Evolutionary conservation across 2,797 vertebrate species (phyloP), one percentile per base, ranked within the genome.

Genomic region (Linurgus olivaceus): DNA sequence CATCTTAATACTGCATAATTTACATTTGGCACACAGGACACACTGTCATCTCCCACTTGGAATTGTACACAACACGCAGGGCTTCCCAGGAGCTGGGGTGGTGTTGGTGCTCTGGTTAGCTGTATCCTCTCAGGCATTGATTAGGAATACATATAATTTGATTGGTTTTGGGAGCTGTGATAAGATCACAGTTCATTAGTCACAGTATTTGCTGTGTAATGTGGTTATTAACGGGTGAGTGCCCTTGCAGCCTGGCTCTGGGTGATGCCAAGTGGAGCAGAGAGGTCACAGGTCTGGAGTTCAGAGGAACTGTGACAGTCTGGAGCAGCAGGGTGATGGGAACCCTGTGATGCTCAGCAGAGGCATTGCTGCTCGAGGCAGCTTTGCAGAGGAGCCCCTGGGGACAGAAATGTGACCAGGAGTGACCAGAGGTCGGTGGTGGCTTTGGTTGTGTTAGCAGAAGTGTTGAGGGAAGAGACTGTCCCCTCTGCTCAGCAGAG

Each of bases 51-150:
- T 47, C 45, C 8, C 24, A 0, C 25, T 4, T 37, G 25, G 18
- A 50, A 4, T 2, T 26, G 26, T 17, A 3, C 31, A 7, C 29
- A 3, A 2, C 1, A 1, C 2, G 1, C 37, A 12, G 65, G 38
- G 13, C 12, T 35, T 29, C 33, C 13, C 31, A 63, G 67, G 25
- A 75, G 37, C 86, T 65, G 59, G 10, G 7, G 17, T 23, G 15
- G 11, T 24, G 45, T 5, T 63, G 21, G 1, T 37, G 59, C n/a
- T 68, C 33, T 2, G 12, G 4, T 58, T 11, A n/a, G 76, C 51
- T 7, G 0, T 42, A 13, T 68, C 24, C 38, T 37, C 25, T 25
- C 18, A 9, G n/a, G 59, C n/a, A 37, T 10, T 21, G 31, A 9
- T 71, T 18, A 63, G 76, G 42, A 70, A 33, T n/a, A 4, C 2